Conservation (phyloP, 2,113 vertebrate species). For the Ophthalmolycus amberensis region DNA sequence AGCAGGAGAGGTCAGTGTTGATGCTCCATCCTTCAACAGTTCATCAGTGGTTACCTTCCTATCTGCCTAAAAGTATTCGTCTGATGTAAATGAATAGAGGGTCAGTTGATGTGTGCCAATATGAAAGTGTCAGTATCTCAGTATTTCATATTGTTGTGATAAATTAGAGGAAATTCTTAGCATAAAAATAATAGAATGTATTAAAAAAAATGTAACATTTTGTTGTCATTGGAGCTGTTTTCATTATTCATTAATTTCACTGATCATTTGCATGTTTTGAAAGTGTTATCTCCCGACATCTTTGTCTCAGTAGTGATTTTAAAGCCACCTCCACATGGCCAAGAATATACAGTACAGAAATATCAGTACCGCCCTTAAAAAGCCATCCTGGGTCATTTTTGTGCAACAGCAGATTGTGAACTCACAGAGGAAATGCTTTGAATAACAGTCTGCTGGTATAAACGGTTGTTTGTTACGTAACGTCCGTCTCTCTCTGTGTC, state of each 20-base stretch:
- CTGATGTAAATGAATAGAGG: background rate
- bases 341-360: background rate
- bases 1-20: constrained; percentile 85
- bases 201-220: background rate
- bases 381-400: background rate
- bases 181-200: background rate
- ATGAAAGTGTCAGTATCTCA: background rate
- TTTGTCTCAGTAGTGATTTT: background rate
- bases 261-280: background rate
- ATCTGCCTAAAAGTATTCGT: background rate
- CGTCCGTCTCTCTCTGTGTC: constrained; percentile 5
- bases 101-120: background rate
- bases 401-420: background rate
- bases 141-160: background rate
- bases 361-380: background rate
- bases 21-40: background rate
- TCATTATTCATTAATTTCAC: background rate
- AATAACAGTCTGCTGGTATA: background rate
- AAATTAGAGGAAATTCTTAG: background rate
- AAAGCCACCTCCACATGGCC: background rate
- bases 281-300: background rate
- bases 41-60: background rate
- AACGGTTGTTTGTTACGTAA: background rate
- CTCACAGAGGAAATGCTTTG: background rate
- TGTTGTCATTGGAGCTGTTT: background rate